A percentile compares a stretch with the other conserved stretches of the same genome.
phyloP scores from a whole-genome alignment of 2,113 vertebrate species.

The Dipodomys stephensi region DNA sequence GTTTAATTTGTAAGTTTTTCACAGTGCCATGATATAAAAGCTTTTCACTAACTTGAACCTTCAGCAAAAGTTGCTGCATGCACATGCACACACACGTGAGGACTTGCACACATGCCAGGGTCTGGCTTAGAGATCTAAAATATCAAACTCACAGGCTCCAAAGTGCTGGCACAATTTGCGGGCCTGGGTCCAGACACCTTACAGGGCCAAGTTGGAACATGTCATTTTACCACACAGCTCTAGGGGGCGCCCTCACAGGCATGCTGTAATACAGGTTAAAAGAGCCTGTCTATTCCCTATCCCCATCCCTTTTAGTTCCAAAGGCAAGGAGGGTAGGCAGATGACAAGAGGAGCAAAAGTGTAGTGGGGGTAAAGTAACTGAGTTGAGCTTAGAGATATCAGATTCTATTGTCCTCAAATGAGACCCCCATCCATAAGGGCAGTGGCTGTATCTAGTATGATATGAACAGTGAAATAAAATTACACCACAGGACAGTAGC shows the following conservation, averaged over 20 bases:
- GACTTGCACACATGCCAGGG: neutral
- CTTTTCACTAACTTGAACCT: constrained; percentile 13
- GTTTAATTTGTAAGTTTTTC: constrained; percentile 43
- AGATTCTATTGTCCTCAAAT: neutral
- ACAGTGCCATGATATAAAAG: constrained; percentile 37
- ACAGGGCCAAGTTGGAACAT: neutral
- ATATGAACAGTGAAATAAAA: neutral
- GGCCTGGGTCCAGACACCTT: neutral
- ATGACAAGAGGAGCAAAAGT: no score
- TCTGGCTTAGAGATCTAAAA: constrained; percentile 59
- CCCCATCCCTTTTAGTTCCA: neutral
- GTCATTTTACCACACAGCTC: neutral
- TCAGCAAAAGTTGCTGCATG: neutral
- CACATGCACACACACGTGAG: neutral
- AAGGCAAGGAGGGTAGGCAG: neutral
- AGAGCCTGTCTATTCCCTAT: neutral
- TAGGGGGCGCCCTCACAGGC: neutral
- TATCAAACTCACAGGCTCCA: constrained; percentile 53
- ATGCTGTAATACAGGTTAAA: neutral
- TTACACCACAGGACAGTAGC: constrained; percentile 6
- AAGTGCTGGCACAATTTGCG: constrained; percentile 10
- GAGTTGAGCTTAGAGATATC: neutral
- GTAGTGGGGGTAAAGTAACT: rapidly evolving
- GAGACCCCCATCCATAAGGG: neutral
- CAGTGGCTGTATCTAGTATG: neutral